phyloP scores from a whole-genome alignment of 2,888 invertebrate genomes.

The Chrysopilus asiliformis region DNA sequence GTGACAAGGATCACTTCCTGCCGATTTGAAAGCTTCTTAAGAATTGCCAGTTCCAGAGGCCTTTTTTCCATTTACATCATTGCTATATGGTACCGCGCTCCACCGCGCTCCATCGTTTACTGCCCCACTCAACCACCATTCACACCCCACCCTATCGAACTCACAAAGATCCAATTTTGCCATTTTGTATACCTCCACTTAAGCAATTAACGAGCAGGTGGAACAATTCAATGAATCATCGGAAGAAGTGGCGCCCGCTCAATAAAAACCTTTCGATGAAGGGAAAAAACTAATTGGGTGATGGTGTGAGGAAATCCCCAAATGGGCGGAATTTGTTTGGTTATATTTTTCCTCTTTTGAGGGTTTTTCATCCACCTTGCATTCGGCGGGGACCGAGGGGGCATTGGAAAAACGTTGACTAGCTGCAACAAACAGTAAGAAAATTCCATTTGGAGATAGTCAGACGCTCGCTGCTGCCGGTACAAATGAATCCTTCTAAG shows the following conservation, averaged over 20 bases:
- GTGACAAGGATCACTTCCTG: constrained; percentile 14
- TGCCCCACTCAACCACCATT: too few species aligned
- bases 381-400: too few species aligned
- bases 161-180: constrained; percentile 7
- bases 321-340: neutral
- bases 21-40: constrained; percentile 5
- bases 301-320: constrained; percentile 1
- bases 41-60: constrained; percentile 10
- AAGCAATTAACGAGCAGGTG: constrained; percentile 17
- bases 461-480: too few species aligned
- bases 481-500: too few species aligned
- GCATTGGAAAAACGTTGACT: too few species aligned
- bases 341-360: neutral
- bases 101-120: too few species aligned
- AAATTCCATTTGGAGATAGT: too few species aligned
- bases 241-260: constrained; percentile 9
- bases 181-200: constrained; percentile 10
- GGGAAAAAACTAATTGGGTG: constrained; percentile 5
- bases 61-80: constrained; percentile 6
- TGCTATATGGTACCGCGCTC: neutral
- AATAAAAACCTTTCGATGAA: constrained; percentile 6
- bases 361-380: too few species aligned
- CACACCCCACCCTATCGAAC: too few species aligned
- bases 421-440: too few species aligned
- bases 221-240: constrained; percentile 17